Percentiles rank a stretch among this genome's conserved stretches.
These are phyloP conservation scores for Muscicapa adusta DNA, from an alignment of 2,113 vertebrate species.

Conservation along the genomic window DNA sequence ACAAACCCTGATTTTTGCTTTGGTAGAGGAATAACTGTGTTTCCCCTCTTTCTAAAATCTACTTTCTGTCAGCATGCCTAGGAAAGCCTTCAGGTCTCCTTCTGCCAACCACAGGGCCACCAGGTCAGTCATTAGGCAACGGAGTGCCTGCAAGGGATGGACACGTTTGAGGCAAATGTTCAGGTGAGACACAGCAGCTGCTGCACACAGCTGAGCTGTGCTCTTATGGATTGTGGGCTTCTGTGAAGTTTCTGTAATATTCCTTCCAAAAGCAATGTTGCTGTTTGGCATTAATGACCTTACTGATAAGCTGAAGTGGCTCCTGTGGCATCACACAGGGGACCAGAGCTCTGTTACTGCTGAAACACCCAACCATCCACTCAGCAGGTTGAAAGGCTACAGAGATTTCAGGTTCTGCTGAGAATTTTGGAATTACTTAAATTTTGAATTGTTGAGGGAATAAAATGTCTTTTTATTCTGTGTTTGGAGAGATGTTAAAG, in stretches of 20 bases:
- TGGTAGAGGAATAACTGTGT: not conserved
- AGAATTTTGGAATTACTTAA: not conserved
- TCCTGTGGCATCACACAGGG: not conserved
- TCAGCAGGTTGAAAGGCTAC: not conserved
- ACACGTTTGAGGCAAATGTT: accelerated
- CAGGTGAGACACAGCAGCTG: accelerated
- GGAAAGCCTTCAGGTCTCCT: not conserved
- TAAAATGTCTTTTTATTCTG: not conserved
- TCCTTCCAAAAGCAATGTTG: not conserved
- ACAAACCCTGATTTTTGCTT: not conserved
- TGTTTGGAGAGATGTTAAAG: not conserved
- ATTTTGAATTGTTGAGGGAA: not conserved
- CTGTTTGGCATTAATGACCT: not conserved
- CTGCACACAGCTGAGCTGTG: not conserved
- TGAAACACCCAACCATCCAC: not conserved
- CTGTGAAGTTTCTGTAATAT: not conserved
- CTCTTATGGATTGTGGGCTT: not conserved
- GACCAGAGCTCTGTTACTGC: not conserved
- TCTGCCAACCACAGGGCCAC: not conserved
- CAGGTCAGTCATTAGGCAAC: not conserved
- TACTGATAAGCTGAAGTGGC: not conserved
- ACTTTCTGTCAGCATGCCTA: not conserved
- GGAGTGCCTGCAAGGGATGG: not conserved
- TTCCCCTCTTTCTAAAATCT: not conserved
- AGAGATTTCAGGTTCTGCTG: not conserved